Percentiles rank a stretch among this genome's conserved stretches.
These are phyloP conservation scores for Podiceps cristatus DNA, from an alignment of 2,113 vertebrate genomes.

Conservation along the genomic window DNA sequence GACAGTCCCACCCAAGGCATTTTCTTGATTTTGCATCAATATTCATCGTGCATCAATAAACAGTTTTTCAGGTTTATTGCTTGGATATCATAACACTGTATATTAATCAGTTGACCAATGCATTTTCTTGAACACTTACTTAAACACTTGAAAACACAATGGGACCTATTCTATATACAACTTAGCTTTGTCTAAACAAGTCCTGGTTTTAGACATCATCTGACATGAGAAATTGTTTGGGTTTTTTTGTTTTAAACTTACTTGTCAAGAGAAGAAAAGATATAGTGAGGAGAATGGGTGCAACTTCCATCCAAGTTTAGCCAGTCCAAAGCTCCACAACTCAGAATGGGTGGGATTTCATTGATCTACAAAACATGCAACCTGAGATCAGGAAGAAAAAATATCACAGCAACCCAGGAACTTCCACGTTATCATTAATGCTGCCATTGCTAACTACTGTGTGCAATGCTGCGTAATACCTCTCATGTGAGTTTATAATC, in stretches of 20 bases:
- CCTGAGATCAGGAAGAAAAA: not conserved
- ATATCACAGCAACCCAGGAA: not conserved
- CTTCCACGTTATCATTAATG: not conserved
- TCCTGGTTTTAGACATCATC: not conserved
- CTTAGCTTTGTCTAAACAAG: not conserved
- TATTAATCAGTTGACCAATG: not conserved
- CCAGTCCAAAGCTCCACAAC: conserved; percentile 79
- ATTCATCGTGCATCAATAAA: not conserved
- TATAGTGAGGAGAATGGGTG: not conserved
- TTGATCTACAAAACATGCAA: conserved; percentile 74
- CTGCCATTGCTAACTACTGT: accelerated
- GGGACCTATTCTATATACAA: not conserved
- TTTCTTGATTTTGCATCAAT: not conserved
- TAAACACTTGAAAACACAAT: not conserved
- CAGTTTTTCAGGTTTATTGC: not conserved
- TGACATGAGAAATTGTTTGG: not conserved
- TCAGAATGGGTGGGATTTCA: conserved; percentile 61
- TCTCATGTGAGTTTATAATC: not conserved
- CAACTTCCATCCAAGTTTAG: conserved; percentile 75
- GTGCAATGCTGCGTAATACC: not conserved
- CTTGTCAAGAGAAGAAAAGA: conserved; percentile 66
- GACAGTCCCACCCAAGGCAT: not conserved
- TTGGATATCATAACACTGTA: not conserved
- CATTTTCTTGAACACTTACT: not conserved
- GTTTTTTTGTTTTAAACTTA: conserved; percentile 29